Base-by-base conservation (phyloP, 1,140 invertebrate genomes). In the Lepidotrigona ventralis region DNA sequence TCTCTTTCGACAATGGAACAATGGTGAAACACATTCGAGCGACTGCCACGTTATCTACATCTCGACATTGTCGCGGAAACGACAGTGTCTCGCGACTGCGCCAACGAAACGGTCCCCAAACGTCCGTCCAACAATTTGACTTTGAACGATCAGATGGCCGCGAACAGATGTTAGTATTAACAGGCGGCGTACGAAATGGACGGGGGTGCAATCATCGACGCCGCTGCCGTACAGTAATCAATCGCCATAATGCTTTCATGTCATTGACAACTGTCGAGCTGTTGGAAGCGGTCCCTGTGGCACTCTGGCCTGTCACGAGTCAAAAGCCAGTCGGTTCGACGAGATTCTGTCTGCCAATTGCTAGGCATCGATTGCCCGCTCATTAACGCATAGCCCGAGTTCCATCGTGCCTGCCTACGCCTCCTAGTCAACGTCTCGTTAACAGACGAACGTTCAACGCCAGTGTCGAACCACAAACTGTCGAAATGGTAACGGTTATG, bases 211-310 rank as follows among this genome's bases (percentile, higher is more conserved):
- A 81, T 84, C 72, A 78, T 84, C 77, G 69, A 19, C 19, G 46
- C 1, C 14, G 12, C 46, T 70, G 58, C 58, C 51, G 29, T n/a
- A 29, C 33, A 66, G 68, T 77, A 73, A 85, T 85, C 80, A 73
- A 85, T 85, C 84, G 79, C n/a, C 79, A 56, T 77, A 77, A 82
- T 71, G 79, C 73, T 81, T 72, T 77, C 84, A 58, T 46, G 80
- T 73, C 79, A 82, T 82, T 85, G 73, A 82, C 79, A 77, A 85
- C 54, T 81, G 83, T 84, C 71, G 78, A 66, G 33, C 54, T 14
- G 64, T 69, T 68, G 14, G 68, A 51, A 53, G 17, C 23, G 12
- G 46, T 15, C 69, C 51, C 69, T 3, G 33, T 33, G 60, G 21
- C 39, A 29, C 46, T n/a, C 12, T 19, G n/a, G 6, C 26, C 23